A percentile compares a stretch with the other conserved stretches of the same genome.
Evolutionary conservation across 2,888 invertebrate species (phyloP).

Genomic region (Drosophila infuscata): DNA sequence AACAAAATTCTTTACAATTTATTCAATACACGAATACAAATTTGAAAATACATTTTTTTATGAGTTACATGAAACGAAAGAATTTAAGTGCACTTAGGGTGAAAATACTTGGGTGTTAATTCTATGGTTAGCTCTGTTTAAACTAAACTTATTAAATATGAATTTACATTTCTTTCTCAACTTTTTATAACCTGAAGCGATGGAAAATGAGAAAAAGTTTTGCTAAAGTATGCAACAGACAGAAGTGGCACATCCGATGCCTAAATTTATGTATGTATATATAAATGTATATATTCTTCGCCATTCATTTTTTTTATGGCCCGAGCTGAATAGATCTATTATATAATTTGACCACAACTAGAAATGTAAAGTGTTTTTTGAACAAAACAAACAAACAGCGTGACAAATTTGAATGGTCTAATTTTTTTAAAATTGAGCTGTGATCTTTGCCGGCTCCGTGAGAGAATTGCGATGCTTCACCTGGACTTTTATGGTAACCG

Average conservation of each 20-base stretch:
- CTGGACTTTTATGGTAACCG: conserved; percentile 29
- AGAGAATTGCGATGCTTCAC: not conserved
- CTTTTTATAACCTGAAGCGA: not conserved
- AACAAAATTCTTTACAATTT: not conserved
- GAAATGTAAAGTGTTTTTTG: conserved; percentile 1
- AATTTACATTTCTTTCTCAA: not conserved
- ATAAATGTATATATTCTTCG: not conserved
- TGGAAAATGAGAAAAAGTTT: not conserved
- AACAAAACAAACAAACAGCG: not conserved
- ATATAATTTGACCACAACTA: not conserved
- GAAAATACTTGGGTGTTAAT: not conserved
- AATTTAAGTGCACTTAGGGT: not conserved
- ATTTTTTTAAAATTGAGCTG: not conserved
- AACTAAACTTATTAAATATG: not conserved
- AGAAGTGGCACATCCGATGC: not conserved
- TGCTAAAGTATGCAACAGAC: not conserved
- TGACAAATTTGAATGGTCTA: not conserved
- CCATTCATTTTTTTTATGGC: not conserved
- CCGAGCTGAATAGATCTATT: not conserved
- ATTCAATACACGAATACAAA: no score
- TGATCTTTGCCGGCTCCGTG: conserved; percentile 17
- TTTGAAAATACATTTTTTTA: not conserved
- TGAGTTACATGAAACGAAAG: not conserved
- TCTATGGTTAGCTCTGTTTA: not conserved
- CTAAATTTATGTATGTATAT: not conserved